Percentiles rank a stretch among this genome's conserved stretches.
Evolutionary conservation across 1,140 invertebrate species (phyloP).

Genomic region (Chrysopa pallens): DNA sequence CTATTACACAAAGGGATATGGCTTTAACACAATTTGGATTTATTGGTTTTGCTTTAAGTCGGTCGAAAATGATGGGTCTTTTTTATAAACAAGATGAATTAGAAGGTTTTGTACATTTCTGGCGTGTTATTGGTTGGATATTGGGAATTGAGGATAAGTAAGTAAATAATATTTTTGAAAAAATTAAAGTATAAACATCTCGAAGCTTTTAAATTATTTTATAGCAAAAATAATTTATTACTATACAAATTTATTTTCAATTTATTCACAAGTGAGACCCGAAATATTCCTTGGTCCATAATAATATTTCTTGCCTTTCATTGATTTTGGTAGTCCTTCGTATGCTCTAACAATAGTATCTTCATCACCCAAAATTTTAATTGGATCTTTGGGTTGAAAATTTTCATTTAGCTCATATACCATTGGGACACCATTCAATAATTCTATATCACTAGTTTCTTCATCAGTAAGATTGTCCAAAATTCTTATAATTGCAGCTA

Average conservation of each 20-base stretch:
- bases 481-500: conserved; percentile 50
- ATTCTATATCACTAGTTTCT: conserved; percentile 44
- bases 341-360: conserved; percentile 34
- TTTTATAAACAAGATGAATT: conserved; percentile 26
- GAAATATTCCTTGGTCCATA: too few species aligned
- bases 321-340: neutral
- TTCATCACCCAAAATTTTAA: conserved; percentile 43
- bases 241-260: too few species aligned
- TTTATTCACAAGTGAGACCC: too few species aligned
- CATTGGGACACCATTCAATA: conserved; percentile 57
- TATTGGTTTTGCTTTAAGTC: conserved; percentile 53
- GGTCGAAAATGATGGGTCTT: conserved; percentile 45
- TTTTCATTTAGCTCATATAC: conserved; percentile 42
- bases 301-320: conserved; percentile 21
- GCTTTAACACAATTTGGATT: conserved; percentile 74
- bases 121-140: conserved; percentile 61
- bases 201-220: too few species aligned
- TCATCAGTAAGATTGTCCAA: conserved; percentile 42
- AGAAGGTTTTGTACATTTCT: conserved; percentile 68
- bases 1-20: conserved; percentile 60
- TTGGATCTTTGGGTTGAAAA: conserved; percentile 33
- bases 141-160: conserved; percentile 67
- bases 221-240: too few species aligned
- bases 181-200: too few species aligned
- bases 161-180: conserved; percentile 4